phyloP scores from a whole-genome alignment of 2,797 vertebrate genomes.

The Acropternis orthonyx region DNA sequence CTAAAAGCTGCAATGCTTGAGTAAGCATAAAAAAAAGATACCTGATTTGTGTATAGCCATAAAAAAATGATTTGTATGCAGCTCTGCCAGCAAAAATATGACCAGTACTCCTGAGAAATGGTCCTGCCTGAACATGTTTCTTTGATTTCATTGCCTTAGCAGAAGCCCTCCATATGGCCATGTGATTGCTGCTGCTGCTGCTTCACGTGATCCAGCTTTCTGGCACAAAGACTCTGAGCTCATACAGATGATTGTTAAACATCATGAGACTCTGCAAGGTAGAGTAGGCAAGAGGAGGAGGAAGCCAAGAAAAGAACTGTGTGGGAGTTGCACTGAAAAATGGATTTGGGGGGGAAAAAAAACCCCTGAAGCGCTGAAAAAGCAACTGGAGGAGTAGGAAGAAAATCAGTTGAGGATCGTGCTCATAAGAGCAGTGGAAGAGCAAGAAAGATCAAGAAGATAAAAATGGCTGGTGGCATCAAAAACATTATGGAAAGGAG shows the following conservation, averaged over 20 bases:
- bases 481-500: background rate
- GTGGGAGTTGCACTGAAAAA: constrained; percentile 54
- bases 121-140: constrained; percentile 39
- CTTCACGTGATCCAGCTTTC: constrained; percentile 48
- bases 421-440: background rate
- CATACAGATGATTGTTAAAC: constrained; percentile 44
- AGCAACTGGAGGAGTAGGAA: background rate
- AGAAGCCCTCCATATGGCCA: constrained; percentile 31
- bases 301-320: constrained; percentile 51
- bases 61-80: background rate
- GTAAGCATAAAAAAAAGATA: background rate
- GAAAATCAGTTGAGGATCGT: background rate
- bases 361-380: background rate
- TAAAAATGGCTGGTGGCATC: constrained; percentile 11
- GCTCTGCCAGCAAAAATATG: constrained; percentile 5
- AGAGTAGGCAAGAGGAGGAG: constrained; percentile 62
- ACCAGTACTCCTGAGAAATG: background rate
- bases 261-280: constrained; percentile 49
- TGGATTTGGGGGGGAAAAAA: background rate
- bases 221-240: constrained; percentile 6
- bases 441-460: constrained; percentile 7
- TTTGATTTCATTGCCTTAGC: constrained; percentile 11
- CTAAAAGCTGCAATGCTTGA: background rate
- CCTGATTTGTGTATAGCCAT: background rate
- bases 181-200: constrained; percentile 39